Base-by-base conservation (phyloP, 2,113 vertebrate species). In the Corynorhinus townsendii region DNA sequence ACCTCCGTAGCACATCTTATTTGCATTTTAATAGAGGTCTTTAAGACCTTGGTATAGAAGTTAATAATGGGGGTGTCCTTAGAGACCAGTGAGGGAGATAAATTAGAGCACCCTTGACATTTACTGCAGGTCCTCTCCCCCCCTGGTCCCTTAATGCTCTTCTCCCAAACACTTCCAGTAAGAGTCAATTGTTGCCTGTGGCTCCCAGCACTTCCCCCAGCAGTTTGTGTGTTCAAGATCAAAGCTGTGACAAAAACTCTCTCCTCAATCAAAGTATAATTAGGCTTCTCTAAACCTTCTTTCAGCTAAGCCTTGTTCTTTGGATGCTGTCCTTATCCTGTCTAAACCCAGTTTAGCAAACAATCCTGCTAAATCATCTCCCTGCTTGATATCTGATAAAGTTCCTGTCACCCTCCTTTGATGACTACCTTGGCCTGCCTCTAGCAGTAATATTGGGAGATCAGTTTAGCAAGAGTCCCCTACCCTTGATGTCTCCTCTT, bases 11-110 rank as follows among this genome's bases (percentile, higher is more conserved):
- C 26, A 92, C 89, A 80, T 40, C 66, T 92, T 62, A 96, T 91
- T 95, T 96, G 80, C 79, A 87, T 94, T 96, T 95, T 95, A 90
- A 95, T 86, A 87, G 89, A 86, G 71, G 66, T 76, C 52, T 81
- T 86, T 92, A 52, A 89, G 59, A 49, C 26, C 62, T 85, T 43
- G 47, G 3, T 86, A 28, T 73, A 76, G 62, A 93, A 90, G 89
- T 92, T 82, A 80, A 89, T 86, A 93, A 75, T 54, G 45, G 9
- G 7, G 6, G 8, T 45, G 80, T 59, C 43, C 47, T 83, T 49
- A 77, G 82, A 62, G 49, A 38, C 83, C 52, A 28, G 62, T 5
- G 52, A 91, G 71, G 52, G 91, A 86, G 64, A 86, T 59, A 72
- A 76, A 54, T 89, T 84, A 89, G n/a, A 7, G 16, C 11, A 47